Conservation (phyloP, 2,797 vertebrate genomes). For the Naso thynnoides region DNA sequence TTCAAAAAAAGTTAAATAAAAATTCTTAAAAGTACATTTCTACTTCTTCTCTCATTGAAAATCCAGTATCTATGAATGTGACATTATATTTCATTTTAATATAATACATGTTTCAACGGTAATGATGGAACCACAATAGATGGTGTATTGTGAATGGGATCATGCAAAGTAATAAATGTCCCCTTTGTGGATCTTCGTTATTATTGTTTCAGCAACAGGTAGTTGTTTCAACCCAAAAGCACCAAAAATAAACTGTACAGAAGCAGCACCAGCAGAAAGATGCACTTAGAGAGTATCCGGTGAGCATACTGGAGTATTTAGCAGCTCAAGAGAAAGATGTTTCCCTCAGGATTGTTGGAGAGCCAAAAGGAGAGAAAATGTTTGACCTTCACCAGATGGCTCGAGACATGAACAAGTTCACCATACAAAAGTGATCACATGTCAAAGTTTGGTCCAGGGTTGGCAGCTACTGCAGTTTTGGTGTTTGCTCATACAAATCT, state of each 20-base stretch:
- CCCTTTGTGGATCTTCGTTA: too few species aligned
- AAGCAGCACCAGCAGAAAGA: too few species aligned
- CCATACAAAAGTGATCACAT: neutral
- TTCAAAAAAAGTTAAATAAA: neutral
- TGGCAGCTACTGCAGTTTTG: too few species aligned
- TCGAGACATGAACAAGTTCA: neutral
- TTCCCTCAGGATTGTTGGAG: neutral
- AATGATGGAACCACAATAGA: neutral
- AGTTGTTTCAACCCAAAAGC: too few species aligned
- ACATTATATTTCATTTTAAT: neutral
- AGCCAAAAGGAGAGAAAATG: neutral
- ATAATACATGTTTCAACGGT: neutral
- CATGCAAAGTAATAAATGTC: too few species aligned
- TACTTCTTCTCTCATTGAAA: neutral
- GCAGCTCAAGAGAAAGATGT: neutral
- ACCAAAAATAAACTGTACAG: too few species aligned
- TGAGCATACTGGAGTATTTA: neutral
- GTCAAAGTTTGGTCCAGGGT: neutral
- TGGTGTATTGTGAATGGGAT: too few species aligned
- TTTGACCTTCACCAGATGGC: neutral
- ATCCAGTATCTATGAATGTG: neutral
- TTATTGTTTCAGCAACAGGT: too few species aligned
- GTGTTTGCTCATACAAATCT: too few species aligned
- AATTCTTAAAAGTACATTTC: neutral
- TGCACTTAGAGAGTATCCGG: neutral